A percentile compares a stretch with the other conserved stretches of the same genome.
phyloP scores from a whole-genome alignment of 1,140 invertebrate genomes.

The Leptopilina clavipes region DNA sequence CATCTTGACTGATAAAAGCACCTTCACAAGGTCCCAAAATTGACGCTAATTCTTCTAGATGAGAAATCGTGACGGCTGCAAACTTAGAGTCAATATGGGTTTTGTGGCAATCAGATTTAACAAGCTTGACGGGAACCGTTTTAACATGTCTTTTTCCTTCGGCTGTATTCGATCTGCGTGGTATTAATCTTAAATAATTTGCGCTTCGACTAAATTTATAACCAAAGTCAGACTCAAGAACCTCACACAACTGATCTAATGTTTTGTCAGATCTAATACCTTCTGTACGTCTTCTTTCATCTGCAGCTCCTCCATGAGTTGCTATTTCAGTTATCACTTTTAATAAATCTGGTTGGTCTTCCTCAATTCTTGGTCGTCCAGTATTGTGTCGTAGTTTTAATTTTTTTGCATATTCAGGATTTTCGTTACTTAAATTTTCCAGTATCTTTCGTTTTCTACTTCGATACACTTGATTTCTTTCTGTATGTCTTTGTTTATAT shows the following conservation, averaged over 20 bases:
- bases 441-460: background rate
- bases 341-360: background rate
- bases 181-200: conserved; percentile 43
- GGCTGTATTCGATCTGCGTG: conserved; percentile 31
- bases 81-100: conserved; percentile 38
- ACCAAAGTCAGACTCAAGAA: background rate
- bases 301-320: background rate
- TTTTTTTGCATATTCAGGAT: conserved; percentile 4
- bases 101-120: conserved; percentile 17
- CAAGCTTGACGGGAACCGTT: conserved; percentile 42
- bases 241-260: background rate
- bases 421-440: background rate
- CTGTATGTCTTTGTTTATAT: background rate
- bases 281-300: background rate
- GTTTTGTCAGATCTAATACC: background rate
- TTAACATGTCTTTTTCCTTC: conserved; percentile 46
- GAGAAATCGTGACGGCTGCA: conserved; percentile 36
- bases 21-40: conserved; percentile 44
- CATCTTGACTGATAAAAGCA: conserved; percentile 45
- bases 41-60: conserved; percentile 40
- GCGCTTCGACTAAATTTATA: conserved; percentile 6
- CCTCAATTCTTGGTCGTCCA: background rate
- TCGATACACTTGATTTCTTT: background rate
- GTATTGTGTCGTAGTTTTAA: background rate
- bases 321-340: conserved; percentile 7